Percentiles rank a stretch among this genome's conserved stretches.
Conservation (phyloP, 2,888 invertebrate genomes). For the Lepidonotus clava region DNA sequence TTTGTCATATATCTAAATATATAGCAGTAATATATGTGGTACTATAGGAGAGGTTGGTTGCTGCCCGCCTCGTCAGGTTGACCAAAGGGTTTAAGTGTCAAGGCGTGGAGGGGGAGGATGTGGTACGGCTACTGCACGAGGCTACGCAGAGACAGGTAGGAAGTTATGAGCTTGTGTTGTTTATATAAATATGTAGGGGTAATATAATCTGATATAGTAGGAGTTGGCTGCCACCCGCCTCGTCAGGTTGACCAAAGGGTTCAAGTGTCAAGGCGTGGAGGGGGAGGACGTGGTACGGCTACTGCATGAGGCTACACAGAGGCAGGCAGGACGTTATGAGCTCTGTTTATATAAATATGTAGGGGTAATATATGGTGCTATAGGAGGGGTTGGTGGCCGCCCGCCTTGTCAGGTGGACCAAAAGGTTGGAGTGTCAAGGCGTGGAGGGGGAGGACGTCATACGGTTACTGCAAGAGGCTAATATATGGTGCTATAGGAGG, state of each 20-base stretch:
- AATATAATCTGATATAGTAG: too few relatives aligned
- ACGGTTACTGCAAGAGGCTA: conserved; percentile 91
- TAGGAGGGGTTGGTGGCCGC: conserved; percentile 93
- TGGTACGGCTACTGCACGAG: conserved; percentile 91
- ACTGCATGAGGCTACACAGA: conserved; percentile 91
- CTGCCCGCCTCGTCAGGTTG: conserved; percentile 93
- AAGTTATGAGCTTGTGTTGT: too few relatives aligned
- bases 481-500: conserved; percentile 91
- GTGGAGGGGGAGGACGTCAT: conserved; percentile 95
- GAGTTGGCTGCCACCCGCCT: conserved; percentile 92
- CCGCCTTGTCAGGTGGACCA: conserved; percentile 95
- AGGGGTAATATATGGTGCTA: too few relatives aligned
- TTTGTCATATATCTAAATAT: too few relatives aligned
- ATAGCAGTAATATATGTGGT: too few relatives aligned
- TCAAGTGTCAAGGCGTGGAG: conserved; percentile 94
- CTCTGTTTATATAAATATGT: too few relatives aligned
- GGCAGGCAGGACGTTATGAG: too few relatives aligned
- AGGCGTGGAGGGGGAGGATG: conserved; percentile 93
- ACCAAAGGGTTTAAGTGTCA: conserved; percentile 98
- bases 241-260: conserved; percentile 98
- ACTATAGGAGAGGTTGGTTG: conserved; percentile 91
- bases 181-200: too few relatives aligned
- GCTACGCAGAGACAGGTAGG: conserved; percentile 89
- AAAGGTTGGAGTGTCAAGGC: conserved; percentile 95
- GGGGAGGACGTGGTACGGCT: conserved; percentile 93